Base-by-base conservation (phyloP, 2,888 invertebrate species). In the Caenorhabditis sp. region DNA sequence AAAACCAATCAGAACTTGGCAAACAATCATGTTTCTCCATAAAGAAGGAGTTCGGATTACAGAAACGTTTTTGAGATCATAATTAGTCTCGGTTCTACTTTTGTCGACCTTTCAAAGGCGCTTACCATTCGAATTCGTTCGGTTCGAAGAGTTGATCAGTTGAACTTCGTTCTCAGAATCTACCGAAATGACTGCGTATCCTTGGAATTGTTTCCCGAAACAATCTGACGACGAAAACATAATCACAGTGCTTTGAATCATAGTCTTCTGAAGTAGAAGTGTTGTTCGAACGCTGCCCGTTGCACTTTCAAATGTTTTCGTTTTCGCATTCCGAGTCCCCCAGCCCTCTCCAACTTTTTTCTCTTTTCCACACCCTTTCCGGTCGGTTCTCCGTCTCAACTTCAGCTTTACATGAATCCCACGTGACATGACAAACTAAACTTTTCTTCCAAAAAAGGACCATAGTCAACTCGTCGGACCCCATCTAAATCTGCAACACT, bases 401-500 rank as follows among this genome's bases (percentile, higher is more conserved):
- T 9, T 9, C 32, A 32, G 4, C 32, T 32, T n/a, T n/a, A n/a
- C n/a, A n/a, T n/a, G 3, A 8, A 15, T 50, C 51, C 51, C 51
- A 51, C 51, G 51, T 51, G 51, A 56, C 56, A 32, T 28, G 55
- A 56, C 65, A 50, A 65, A 28, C 28, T 18, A 37, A 47, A 58
- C 47, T 58, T 67, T 28, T 70, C 32, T 53, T 26, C 55, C 44
- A 55, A 71, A 62, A 71, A 37, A 71, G 35, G 28, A 9, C 32
- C 32, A 32, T 32, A 28, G 6, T 28, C 40, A 37, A 24, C 47
- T 61, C 51, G n/a, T 61, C 44, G 24, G 70, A 71, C 64, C 56
- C 55, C 20, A 35, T 35, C 26, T 18, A 72, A 76, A 76, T 76
- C 60, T 68, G 76, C 76, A 76, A 76, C 76, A 67, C 60, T 76